These are phyloP conservation scores for Lanius collurio DNA, from an alignment of 2,113 vertebrate species.

Conservation along the genomic window DNA sequence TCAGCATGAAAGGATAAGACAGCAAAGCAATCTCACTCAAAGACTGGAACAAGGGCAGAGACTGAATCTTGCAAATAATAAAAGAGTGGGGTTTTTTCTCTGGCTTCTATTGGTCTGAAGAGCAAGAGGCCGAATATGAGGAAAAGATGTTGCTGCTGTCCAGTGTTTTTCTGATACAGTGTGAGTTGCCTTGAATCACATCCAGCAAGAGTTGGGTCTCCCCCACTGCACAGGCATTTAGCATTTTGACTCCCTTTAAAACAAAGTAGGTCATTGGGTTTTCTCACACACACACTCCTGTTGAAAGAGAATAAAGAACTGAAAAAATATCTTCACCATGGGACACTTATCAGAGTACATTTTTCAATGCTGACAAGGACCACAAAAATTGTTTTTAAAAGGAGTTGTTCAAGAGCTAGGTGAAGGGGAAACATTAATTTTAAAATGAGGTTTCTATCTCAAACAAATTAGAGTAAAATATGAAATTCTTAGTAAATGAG, in stretches of 20 bases:
- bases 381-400: not conserved
- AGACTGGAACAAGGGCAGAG: not conserved
- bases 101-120: not conserved
- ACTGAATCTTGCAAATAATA: not conserved
- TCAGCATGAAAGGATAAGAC: not conserved
- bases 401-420: not conserved
- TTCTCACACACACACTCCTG: not conserved
- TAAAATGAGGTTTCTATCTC: not conserved
- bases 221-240: not conserved
- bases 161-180: not conserved
- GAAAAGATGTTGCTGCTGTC: not conserved
- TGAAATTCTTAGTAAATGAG: not conserved
- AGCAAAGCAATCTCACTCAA: not conserved
- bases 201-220: not conserved
- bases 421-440: not conserved
- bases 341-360: not conserved
- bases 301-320: not conserved
- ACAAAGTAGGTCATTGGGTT: not conserved
- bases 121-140: not conserved
- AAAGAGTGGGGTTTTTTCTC: accelerated
- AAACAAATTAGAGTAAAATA: not conserved
- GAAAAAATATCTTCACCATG: not conserved
- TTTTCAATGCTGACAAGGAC: not conserved
- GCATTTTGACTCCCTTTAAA: not conserved
- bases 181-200: accelerated